phyloP scores from a whole-genome alignment of 2,888 invertebrate genomes.

The Ophioninae sp. region DNA sequence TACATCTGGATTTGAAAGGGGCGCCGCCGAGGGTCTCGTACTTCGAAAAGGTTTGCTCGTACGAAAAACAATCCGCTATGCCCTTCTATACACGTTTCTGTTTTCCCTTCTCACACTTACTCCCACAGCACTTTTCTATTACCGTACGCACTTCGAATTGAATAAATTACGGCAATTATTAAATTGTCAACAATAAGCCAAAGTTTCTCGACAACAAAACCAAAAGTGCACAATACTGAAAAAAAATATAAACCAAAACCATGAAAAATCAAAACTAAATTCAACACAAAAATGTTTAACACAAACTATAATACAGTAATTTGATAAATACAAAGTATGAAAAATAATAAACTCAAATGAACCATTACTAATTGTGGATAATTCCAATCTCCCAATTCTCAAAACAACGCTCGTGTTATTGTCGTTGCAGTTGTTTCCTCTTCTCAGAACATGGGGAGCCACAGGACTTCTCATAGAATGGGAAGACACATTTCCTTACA shows the following conservation, averaged over 20 bases:
- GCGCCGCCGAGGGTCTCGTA: conserved; percentile 86
- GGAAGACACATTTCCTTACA: conserved; percentile 95
- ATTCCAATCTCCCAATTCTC: neutral
- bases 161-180: neutral
- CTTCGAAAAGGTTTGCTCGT: conserved; percentile 82
- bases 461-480: conserved; percentile 93
- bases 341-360: neutral
- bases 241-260: neutral
- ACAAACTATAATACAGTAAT: too few relatives aligned
- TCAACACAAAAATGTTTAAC: too few relatives aligned
- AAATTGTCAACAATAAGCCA: neutral
- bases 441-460: conserved; percentile 86
- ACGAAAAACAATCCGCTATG: conserved; percentile 8
- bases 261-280: too few relatives aligned
- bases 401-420: neutral
- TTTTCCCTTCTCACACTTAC: neutral
- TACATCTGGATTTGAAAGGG: conserved; percentile 90
- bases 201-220: neutral
- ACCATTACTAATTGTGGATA: neutral
- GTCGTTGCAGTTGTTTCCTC: conserved; percentile 83
- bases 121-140: neutral
- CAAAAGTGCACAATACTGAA: neutral
- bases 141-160: neutral
- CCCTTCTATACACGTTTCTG: conserved; percentile 4
- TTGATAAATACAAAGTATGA: too few relatives aligned